These are phyloP conservation scores for Conus betulinus DNA, from an alignment of 1,140 invertebrate genomes.

Conservation along the genomic window DNA sequence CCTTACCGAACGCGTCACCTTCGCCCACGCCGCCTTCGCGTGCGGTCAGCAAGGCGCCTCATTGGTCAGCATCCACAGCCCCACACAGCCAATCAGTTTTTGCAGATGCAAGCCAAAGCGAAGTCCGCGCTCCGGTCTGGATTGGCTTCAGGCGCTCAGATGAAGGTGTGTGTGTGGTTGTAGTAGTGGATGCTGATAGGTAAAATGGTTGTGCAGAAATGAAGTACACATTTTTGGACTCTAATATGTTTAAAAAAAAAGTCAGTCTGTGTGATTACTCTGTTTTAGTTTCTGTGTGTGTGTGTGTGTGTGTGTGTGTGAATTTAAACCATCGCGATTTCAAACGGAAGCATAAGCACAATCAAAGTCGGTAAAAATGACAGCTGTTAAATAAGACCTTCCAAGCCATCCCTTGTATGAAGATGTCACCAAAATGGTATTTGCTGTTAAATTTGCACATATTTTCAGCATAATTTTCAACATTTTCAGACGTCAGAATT, in stretches of 20 bases:
- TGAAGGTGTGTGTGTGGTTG: background rate
- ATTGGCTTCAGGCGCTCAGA: slow-evolving; percentile 11
- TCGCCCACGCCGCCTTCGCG: slow-evolving; percentile 9
- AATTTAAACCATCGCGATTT: background rate
- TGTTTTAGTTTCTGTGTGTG: slow-evolving; percentile 18
- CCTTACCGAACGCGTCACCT: background rate
- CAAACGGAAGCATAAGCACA: too few relatives aligned
- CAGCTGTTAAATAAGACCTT: too few relatives aligned
- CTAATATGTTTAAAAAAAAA: background rate
- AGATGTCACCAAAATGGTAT: too few relatives aligned
- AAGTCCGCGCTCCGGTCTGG: background rate
- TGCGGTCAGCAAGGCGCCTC: background rate
- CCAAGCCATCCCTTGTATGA: too few relatives aligned
- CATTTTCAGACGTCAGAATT: too few relatives aligned
- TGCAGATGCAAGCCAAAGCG: background rate
- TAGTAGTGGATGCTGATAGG: background rate
- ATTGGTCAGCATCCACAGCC: slow-evolving; percentile 12
- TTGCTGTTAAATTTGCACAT: too few relatives aligned
- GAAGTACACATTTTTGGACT: background rate
- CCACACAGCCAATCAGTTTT: background rate
- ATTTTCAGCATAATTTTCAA: too few relatives aligned
- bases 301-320: slow-evolving; percentile 19
- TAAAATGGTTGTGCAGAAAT: too few relatives aligned
- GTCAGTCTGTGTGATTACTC: slow-evolving; percentile 5
- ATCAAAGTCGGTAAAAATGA: too few relatives aligned